Base-by-base conservation (phyloP, 2,797 vertebrate genomes). In the Typhlichthys subterraneus region DNA sequence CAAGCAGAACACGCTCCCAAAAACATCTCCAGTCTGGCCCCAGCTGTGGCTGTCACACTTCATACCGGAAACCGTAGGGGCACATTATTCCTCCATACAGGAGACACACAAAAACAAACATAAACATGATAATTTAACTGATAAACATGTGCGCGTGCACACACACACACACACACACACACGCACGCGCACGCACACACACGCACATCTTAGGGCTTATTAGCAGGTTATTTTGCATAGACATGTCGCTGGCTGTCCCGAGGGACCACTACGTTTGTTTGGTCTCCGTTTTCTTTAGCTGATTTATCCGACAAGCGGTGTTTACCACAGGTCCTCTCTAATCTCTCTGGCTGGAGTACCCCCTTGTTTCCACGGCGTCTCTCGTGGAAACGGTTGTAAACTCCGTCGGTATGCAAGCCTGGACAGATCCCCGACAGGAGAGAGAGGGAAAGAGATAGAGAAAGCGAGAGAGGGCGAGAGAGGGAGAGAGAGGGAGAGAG, bases 1-100 rank as follows among this genome's bases (percentile, higher is more conserved):
- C 85, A 87, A 83, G 85, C 83, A 55, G 74, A 85, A 88, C 82
- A 78, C n/a, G 77, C 85, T 87, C 76, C 77, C 64, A 88, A 87
- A 88, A 83, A 85, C 79, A 81, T 87, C 84, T 82, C 80, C 85
- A 61, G 73, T 80, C 80, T 81, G 79, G 75, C 86, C 84, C 77
- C 86, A 86, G 84, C 80, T 86, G 84, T 80, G 82, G 45, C 2
- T 81, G 87, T 86, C 85, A 84, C 68, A 76, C 77, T 85, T 87
- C 84, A 90, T 88, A 85, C 87, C 38, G 57, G 73, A 79, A 42
- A 83, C 81, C 75, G 63, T 86, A 79, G 76, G 80, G 82, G 81
- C 82, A 14, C 76, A 66, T 82, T 80, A 77, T 79, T 76, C 60
- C 80, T 76, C 60, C 64, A 46, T 66, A 77, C 83, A 82, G 84